These are phyloP conservation scores for Ypsolopha scabrella DNA, from an alignment of 2,888 invertebrate genomes.

Conservation along the genomic window DNA sequence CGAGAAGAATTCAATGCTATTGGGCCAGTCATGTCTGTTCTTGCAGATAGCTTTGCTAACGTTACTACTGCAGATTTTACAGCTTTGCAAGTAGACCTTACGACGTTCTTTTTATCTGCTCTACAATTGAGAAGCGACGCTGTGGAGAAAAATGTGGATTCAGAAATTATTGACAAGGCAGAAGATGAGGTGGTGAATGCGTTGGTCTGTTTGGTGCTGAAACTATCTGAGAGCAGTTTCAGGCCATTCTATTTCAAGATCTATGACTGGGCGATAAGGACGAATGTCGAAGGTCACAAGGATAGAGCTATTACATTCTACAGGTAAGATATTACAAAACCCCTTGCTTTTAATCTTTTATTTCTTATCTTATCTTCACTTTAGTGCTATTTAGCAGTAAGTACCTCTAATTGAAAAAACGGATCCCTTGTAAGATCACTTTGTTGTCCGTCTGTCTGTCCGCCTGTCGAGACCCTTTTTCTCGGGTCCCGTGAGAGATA, in stretches of 20 bases:
- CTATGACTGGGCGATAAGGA: slow-evolving; percentile 87
- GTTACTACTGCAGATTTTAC: slow-evolving; percentile 74
- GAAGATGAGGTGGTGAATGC: slow-evolving; percentile 84
- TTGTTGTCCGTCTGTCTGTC: too few species aligned
- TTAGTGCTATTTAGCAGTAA: too few species aligned
- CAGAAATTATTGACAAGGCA: slow-evolving; percentile 62
- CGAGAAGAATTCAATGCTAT: slow-evolving; percentile 73
- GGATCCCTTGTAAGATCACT: too few species aligned
- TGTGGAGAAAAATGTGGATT: slow-evolving; percentile 32
- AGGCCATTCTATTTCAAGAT: slow-evolving; percentile 89
- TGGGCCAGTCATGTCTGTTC: slow-evolving; percentile 79
- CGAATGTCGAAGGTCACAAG: slow-evolving; percentile 67
- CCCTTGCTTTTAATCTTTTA: too few species aligned
- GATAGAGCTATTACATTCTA: slow-evolving; percentile 86
- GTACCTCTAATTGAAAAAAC: too few species aligned
- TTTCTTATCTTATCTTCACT: too few species aligned
- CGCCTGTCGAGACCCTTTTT: too few species aligned
- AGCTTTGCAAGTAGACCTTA: slow-evolving; percentile 75
- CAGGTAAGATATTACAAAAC: slow-evolving; percentile 44
- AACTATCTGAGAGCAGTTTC: slow-evolving; percentile 90
- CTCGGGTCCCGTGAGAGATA: too few species aligned
- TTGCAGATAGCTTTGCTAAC: slow-evolving; percentile 78
- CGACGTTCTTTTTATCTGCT: slow-evolving; percentile 79
- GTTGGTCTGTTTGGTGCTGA: slow-evolving; percentile 84
- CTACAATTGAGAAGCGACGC: slow-evolving; percentile 76